phyloP scores from a whole-genome alignment of 1,140 invertebrate species.

The Magallana gigas region DNA sequence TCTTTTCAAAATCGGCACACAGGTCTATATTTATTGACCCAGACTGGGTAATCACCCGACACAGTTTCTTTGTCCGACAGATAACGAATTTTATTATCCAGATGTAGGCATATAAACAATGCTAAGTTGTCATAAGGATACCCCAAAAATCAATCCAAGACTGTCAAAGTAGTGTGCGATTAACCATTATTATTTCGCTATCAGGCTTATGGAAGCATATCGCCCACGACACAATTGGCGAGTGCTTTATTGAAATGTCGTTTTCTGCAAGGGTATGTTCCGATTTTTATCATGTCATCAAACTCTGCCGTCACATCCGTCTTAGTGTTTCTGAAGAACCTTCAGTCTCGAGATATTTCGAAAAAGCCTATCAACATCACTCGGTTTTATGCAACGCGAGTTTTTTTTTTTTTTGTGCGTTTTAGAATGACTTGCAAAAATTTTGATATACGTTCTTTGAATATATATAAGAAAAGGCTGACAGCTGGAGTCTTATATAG shows the following conservation, averaged over 20 bases:
- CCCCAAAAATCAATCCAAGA: slow-evolving; percentile 19
- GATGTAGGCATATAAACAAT: slow-evolving; percentile 13
- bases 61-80: not conserved
- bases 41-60: not conserved
- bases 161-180: not conserved
- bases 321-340: no score
- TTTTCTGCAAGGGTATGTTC: slow-evolving; percentile 22
- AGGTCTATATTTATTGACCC: not conserved
- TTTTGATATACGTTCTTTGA: no score
- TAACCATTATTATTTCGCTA: slow-evolving; percentile 27
- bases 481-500: no score
- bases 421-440: no score
- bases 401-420: no score
- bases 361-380: no score
- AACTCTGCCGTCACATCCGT: not conserved
- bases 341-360: no score
- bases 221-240: slow-evolving; percentile 15
- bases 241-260: slow-evolving; percentile 19
- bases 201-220: slow-evolving; percentile 5
- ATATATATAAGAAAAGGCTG: no score
- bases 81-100: slow-evolving; percentile 9
- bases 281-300: slow-evolving; percentile 22
- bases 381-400: no score
- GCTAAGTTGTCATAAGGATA: slow-evolving; percentile 23
- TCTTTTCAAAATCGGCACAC: not conserved